These are phyloP conservation scores for Poecilia latipinna DNA, from an alignment of 2,113 vertebrate species.

Conservation along the genomic window DNA sequence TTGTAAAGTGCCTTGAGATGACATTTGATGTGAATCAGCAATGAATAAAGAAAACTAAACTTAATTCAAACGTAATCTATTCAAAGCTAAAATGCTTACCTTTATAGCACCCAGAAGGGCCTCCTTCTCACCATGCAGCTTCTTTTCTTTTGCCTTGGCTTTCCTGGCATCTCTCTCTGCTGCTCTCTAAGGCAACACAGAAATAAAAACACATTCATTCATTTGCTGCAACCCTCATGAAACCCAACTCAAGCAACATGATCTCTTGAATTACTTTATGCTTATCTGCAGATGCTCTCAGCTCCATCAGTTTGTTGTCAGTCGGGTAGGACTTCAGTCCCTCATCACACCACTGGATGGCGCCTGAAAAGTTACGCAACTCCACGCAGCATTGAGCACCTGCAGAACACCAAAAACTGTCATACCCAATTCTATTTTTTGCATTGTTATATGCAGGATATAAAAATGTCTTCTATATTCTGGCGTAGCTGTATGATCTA, in stretches of 20 bases:
- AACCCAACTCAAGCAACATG: neutral
- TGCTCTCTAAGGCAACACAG: slow-evolving; percentile 75
- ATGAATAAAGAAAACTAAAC: too few species aligned
- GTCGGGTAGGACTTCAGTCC: slow-evolving; percentile 84
- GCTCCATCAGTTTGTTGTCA: slow-evolving; percentile 89
- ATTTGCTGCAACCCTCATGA: neutral
- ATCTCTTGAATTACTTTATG: slow-evolving; percentile 78
- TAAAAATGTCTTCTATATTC: neutral
- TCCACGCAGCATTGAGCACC: slow-evolving; percentile 91
- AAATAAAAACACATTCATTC: neutral
- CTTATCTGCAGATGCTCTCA: slow-evolving; percentile 87
- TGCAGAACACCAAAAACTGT: slow-evolving; percentile 55
- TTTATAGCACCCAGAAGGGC: slow-evolving; percentile 84
- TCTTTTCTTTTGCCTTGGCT: slow-evolving; percentile 84
- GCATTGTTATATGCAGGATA: too few species aligned
- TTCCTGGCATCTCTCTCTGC: slow-evolving; percentile 89
- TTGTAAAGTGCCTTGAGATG: too few species aligned
- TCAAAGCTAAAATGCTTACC: slow-evolving; percentile 71
- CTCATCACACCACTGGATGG: slow-evolving; percentile 90
- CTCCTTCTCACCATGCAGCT: slow-evolving; percentile 77
- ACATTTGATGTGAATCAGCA: too few species aligned
- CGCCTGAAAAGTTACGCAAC: slow-evolving; percentile 84
- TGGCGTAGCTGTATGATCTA: neutral
- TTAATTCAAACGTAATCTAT: neutral
- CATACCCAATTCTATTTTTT: neutral